Conservation (phyloP, 1,140 invertebrate species). For the Drosophila dunni region DNA sequence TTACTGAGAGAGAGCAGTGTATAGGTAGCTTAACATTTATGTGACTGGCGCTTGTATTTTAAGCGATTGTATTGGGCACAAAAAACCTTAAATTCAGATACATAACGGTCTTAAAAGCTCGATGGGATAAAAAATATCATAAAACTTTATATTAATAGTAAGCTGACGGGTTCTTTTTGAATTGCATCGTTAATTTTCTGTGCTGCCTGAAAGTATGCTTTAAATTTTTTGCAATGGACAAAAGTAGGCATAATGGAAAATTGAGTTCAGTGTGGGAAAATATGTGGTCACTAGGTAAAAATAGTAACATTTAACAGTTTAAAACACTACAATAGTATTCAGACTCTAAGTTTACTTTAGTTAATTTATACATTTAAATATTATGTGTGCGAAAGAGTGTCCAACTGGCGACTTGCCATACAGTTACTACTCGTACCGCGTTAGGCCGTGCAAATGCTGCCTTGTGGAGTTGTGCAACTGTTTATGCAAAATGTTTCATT, state of each 20-base stretch:
- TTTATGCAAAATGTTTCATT: constrained; percentile 60
- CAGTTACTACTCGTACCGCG: constrained; percentile 16
- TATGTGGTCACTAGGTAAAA: no score
- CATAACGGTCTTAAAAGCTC: no score
- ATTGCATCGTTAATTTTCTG: neutral
- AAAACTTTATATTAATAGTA: no score
- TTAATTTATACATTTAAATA: no score
- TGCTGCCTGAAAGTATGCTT: constrained; percentile 11
- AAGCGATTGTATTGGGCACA: neutral
- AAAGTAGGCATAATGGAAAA: no score
- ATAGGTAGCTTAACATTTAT: constrained; percentile 16
- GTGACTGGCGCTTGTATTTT: neutral
- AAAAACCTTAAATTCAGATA: no score
- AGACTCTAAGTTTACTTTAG: no score
- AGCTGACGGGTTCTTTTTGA: neutral
- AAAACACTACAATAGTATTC: neutral
- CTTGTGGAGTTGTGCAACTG: constrained; percentile 37
- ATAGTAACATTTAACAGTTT: no score
- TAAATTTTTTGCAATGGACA: neutral
- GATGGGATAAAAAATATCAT: no score
- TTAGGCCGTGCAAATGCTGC: constrained; percentile 42
- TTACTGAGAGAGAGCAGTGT: neutral
- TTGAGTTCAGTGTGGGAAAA: no score
- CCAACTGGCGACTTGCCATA: constrained; percentile 1
- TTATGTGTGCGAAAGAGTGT: neutral